Percentiles rank a stretch among this genome's conserved stretches.
These are phyloP conservation scores for Silurus asotus DNA, from an alignment of 2,113 vertebrate genomes.

Conservation along the genomic window DNA sequence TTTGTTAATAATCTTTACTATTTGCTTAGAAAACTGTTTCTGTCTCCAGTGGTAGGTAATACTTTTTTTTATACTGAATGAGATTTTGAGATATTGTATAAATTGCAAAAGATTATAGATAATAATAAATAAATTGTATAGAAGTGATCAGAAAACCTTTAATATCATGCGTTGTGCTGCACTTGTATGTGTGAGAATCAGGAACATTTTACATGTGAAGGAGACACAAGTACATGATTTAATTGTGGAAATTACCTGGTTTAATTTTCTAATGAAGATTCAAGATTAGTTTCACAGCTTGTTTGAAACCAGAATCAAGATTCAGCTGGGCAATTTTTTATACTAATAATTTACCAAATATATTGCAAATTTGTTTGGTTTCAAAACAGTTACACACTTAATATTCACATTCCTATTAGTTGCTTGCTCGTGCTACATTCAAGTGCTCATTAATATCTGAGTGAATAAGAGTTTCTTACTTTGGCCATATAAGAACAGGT, in stretches of 20 bases:
- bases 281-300: neutral
- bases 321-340: neutral
- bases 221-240: neutral
- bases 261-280: neutral
- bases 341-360: neutral
- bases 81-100: neutral
- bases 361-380: neutral
- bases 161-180: neutral
- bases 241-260: neutral
- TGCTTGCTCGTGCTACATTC: neutral
- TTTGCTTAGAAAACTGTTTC: neutral
- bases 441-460: neutral
- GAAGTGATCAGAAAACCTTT: no score
- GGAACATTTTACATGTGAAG: neutral
- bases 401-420: neutral
- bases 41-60: neutral
- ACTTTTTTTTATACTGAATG: neutral
- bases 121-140: neutral
- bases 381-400: neutral
- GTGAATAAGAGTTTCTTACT: neutral
- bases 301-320: neutral
- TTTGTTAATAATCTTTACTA: neutral
- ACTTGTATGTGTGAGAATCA: neutral
- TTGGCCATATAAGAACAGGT: neutral
- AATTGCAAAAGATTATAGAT: neutral